phyloP scores from a whole-genome alignment of 2,113 vertebrate genomes.

The Orycteropus afer region DNA sequence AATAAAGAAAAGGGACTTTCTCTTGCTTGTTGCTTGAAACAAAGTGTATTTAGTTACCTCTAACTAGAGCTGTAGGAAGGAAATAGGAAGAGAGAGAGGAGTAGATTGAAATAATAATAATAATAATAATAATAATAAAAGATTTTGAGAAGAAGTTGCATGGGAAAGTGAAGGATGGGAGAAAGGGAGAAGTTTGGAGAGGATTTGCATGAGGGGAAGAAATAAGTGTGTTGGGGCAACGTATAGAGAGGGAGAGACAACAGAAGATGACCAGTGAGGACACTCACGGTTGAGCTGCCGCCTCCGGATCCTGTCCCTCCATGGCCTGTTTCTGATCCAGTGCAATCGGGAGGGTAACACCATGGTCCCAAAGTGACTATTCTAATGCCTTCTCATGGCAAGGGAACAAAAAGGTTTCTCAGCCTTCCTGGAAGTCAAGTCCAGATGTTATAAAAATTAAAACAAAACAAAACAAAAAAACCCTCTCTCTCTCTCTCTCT shows the following conservation, averaged over 20 bases:
- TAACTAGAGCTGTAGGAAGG: not conserved
- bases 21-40: not conserved
- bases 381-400: slow-evolving; percentile 61
- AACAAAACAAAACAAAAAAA: not conserved
- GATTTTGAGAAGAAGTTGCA: rapidly evolving
- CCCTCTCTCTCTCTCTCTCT: not conserved
- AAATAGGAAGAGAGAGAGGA: not conserved
- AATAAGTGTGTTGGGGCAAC: rapidly evolving
- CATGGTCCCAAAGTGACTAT: slow-evolving; percentile 84
- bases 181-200: rapidly evolving
- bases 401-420: not conserved
- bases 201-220: not conserved
- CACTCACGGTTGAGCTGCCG: slow-evolving; percentile 93
- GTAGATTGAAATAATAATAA: not conserved
- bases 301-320: slow-evolving; percentile 87
- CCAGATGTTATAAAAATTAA: not conserved
- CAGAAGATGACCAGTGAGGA: rapidly evolving
- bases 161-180: rapidly evolving
- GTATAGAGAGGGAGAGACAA: not conserved
- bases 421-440: slow-evolving; percentile 26
- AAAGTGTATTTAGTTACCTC: not conserved
- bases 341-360: slow-evolving; percentile 90
- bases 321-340: slow-evolving; percentile 90
- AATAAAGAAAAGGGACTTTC: not conserved
- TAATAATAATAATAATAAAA: too few species aligned